These are phyloP conservation scores for Atopsyche davidsoni DNA, from an alignment of 1,140 invertebrate species.

Conservation along the genomic window DNA sequence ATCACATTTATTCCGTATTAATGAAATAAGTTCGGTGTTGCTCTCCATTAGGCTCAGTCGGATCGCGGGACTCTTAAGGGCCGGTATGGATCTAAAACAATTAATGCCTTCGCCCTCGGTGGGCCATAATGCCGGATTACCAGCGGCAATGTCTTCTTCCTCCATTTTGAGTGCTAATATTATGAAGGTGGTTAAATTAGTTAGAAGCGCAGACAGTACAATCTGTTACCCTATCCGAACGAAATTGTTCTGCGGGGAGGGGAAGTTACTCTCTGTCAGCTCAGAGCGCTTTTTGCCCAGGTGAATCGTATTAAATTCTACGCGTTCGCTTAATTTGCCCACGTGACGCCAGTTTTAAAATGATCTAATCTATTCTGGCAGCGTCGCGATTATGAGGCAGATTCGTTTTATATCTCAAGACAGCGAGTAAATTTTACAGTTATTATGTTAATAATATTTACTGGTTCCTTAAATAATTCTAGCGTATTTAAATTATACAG, in stretches of 20 bases:
- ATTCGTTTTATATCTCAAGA: no score
- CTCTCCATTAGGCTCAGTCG: no score
- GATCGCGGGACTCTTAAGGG: slow-evolving; percentile 12
- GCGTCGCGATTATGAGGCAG: no score
- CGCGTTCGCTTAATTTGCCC: slow-evolving; percentile 5
- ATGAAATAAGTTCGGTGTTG: slow-evolving; percentile 11
- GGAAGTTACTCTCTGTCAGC: slow-evolving; percentile 13
- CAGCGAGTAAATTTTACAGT: no score
- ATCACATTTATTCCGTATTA: slow-evolving; percentile 14
- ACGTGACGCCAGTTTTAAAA: background rate
- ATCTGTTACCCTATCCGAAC: slow-evolving; percentile 11
- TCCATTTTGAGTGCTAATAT: slow-evolving; percentile 20
- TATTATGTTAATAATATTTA: no score
- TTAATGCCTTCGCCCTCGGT: slow-evolving; percentile 23
- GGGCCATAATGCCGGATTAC: slow-evolving; percentile 21
- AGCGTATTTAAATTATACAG: no score
- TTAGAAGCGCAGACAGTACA: slow-evolving; percentile 7
- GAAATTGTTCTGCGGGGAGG: slow-evolving; percentile 11
- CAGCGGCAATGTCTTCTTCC: slow-evolving; percentile 6
- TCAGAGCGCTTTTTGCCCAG: slow-evolving; percentile 12
- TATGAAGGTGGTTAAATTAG: slow-evolving; percentile 22
- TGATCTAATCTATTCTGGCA: no score
- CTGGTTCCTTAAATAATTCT: no score
- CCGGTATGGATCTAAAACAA: slow-evolving; percentile 30
- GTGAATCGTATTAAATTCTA: slow-evolving; percentile 18